Evolutionary conservation across 2,113 vertebrate genomes (phyloP).

Genomic region (Sisor rabdophorus): DNA sequence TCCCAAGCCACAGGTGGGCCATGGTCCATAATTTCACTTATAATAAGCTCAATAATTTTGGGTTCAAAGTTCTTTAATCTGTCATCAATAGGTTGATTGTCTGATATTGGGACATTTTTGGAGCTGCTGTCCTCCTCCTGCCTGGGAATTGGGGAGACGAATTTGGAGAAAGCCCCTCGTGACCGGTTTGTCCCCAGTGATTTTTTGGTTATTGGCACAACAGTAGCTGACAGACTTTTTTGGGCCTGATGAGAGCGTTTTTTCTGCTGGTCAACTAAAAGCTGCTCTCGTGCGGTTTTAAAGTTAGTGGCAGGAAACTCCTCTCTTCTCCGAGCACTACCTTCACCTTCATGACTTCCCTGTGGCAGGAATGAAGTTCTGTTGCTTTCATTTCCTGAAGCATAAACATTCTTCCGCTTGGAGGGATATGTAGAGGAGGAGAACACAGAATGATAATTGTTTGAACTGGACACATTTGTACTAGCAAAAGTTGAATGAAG

Average conservation of each 20-base stretch:
- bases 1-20: constrained; percentile 89
- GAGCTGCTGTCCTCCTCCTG: constrained; percentile 69
- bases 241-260: constrained; percentile 72
- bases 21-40: constrained; percentile 94
- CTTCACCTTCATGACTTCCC: constrained; percentile 37
- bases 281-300: constrained; percentile 85
- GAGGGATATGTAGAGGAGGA: constrained; percentile 59
- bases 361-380: constrained; percentile 47
- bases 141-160: constrained; percentile 82
- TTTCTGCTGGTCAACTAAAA: constrained; percentile 83
- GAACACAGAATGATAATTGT: constrained; percentile 55
- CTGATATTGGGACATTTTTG: constrained; percentile 36
- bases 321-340: constrained; percentile 52
- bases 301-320: constrained; percentile 69
- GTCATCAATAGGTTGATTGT: constrained; percentile 71
- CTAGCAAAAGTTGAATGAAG: constrained; percentile 32
- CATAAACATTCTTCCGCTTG: constrained; percentile 66
- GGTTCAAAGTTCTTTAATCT: constrained; percentile 88
- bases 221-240: constrained; percentile 40
- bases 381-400: constrained; percentile 54
- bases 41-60: constrained; percentile 92
- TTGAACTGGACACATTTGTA: constrained; percentile 13
- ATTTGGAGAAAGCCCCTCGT: constrained; percentile 83
- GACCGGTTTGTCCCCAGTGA: constrained; percentile 85
- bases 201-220: constrained; percentile 74